A percentile compares a stretch with the other conserved stretches of the same genome.
Evolutionary conservation across 2,888 invertebrate species (phyloP).

Genomic region (Mongoloraphidia duomilia): DNA sequence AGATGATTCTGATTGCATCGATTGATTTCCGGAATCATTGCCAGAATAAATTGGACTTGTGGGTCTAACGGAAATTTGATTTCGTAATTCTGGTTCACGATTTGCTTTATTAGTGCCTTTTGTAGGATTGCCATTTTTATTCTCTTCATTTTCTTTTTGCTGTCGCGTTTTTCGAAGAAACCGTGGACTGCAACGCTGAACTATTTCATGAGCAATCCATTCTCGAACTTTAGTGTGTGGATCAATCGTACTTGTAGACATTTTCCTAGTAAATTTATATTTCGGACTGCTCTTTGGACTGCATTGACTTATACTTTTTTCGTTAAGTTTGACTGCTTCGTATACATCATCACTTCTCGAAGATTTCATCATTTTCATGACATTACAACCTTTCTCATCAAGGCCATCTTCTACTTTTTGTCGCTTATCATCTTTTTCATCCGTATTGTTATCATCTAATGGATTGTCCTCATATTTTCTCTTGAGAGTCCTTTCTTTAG

Average conservation of each 20-base stretch:
- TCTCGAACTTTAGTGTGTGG: constrained; percentile 75
- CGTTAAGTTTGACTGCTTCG: constrained; percentile 35
- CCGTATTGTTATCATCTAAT: constrained; percentile 27
- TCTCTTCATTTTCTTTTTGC: constrained; percentile 26
- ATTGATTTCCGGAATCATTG: constrained; percentile 3
- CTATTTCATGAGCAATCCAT: constrained; percentile 72
- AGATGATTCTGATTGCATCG: constrained; percentile 4
- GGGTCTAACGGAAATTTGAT: constrained; percentile 26
- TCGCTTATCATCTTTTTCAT: constrained; percentile 16
- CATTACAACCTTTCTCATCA: constrained; percentile 36
- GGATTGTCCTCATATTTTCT: constrained; percentile 32
- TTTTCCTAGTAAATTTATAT: constrained; percentile 52
- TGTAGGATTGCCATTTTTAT: constrained; percentile 13
- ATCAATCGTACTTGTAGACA: constrained; percentile 69
- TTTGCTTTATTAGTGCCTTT: not conserved
- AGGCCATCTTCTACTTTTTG: constrained; percentile 30
- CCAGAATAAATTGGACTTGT: constrained; percentile 22
- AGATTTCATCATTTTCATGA: constrained; percentile 39
- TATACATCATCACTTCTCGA: constrained; percentile 35
- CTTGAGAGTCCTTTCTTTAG: constrained; percentile 33
- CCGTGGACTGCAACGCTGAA: constrained; percentile 54
- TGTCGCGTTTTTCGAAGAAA: constrained; percentile 39
- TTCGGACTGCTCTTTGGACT: constrained; percentile 37
- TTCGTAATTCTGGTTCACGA: not conserved
- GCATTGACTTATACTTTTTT: constrained; percentile 27